Evolutionary conservation across 2,113 vertebrate species (phyloP).

Genomic region (Hyla sarda): DNA sequence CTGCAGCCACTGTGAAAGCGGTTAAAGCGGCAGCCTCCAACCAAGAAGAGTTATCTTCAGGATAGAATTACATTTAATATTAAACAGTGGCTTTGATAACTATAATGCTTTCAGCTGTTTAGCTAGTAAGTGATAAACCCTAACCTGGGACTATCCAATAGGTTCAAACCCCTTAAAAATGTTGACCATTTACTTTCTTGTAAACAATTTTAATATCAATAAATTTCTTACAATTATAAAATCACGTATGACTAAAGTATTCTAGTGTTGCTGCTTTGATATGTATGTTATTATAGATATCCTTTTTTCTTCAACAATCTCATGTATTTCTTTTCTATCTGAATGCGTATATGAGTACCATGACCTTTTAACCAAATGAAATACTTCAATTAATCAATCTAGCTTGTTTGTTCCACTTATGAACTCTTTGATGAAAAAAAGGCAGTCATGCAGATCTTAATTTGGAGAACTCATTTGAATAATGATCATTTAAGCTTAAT

Average conservation of each 20-base stretch:
- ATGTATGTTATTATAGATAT: neutral
- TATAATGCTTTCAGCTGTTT: no score
- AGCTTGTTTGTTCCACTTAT: conserved; percentile 40
- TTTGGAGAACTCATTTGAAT: conserved; percentile 19
- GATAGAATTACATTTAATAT: no score
- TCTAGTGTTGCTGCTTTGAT: neutral
- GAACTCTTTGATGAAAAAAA: conserved; percentile 32
- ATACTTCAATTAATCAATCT: conserved; percentile 41
- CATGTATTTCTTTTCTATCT: neutral
- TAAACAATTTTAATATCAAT: no score
- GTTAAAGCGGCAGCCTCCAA: no score
- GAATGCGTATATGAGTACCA: neutral
- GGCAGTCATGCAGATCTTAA: conserved; percentile 19
- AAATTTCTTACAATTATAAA: no score
- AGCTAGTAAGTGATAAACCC: no score
- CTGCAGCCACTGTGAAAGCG: no score
- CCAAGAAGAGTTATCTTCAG: no score
- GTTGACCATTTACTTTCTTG: no score
- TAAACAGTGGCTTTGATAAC: no score
- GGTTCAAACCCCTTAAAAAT: no score
- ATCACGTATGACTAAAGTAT: neutral
- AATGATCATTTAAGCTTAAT: conserved; percentile 13
- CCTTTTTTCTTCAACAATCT: neutral
- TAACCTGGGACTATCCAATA: no score
- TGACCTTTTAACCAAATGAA: conserved; percentile 24